These are phyloP conservation scores for Leontocebus nigricollis DNA, from an alignment of 2,797 vertebrate genomes.

Conservation along the genomic window DNA sequence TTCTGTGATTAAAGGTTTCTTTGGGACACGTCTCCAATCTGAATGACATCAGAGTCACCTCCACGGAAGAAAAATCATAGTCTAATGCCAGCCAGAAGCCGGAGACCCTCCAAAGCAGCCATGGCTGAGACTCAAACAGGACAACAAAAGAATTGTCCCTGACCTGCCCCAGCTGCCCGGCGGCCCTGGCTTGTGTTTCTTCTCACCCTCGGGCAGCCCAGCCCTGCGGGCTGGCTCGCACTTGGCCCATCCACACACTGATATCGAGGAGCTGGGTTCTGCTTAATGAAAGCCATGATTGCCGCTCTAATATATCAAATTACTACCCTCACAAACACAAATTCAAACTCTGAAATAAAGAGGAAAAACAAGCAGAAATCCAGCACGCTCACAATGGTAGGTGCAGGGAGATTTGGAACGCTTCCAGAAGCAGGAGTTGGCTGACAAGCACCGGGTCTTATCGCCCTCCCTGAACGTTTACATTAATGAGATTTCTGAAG, in stretches of 20 bases:
- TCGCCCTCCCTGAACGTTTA: conserved; percentile 36
- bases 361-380: not conserved
- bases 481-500: conserved; percentile 38
- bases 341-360: not conserved
- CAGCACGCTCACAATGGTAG: rapidly evolving
- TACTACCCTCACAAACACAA: not conserved
- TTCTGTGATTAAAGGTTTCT: not conserved
- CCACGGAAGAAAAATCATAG: not conserved
- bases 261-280: not conserved
- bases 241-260: not conserved
- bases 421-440: not conserved
- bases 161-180: not conserved
- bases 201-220: rapidly evolving
- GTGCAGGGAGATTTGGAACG: not conserved
- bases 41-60: not conserved
- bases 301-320: not conserved
- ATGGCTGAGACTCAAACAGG: rapidly evolving
- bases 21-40: not conserved
- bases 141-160: rapidly evolving
- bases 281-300: not conserved
- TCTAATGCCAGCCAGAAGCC: rapidly evolving
- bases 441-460: not conserved
- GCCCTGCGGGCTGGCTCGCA: rapidly evolving
- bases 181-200: rapidly evolving
- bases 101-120: not conserved